These are phyloP conservation scores for Galeopsomyia nigrocyanea DNA, from an alignment of 2,888 invertebrate genomes.

Conservation along the genomic window DNA sequence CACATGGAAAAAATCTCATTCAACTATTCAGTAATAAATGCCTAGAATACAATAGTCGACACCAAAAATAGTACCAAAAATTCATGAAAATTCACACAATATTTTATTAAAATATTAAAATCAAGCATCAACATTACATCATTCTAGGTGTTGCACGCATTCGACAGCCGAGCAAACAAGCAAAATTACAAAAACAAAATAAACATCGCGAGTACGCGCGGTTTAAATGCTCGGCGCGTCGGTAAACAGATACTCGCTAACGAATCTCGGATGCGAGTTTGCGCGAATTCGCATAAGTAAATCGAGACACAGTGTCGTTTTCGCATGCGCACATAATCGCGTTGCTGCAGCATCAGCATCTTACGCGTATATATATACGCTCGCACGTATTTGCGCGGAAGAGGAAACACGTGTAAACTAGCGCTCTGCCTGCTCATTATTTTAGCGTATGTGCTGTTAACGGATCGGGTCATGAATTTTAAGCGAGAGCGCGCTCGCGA, in stretches of 20 bases:
- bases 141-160: too few species aligned
- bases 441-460: slow-evolving; percentile 7
- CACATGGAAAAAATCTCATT: too few species aligned
- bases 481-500: too few species aligned
- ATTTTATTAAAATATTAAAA: too few species aligned
- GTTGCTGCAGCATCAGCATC: background rate
- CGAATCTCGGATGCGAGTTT: slow-evolving; percentile 16
- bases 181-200: too few species aligned
- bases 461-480: background rate
- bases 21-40: too few species aligned
- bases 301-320: slow-evolving; percentile 28
- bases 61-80: too few species aligned
- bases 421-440: slow-evolving; percentile 10
- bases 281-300: slow-evolving; percentile 24
- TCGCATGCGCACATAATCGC: slow-evolving; percentile 28
- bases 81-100: too few species aligned
- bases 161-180: too few species aligned
- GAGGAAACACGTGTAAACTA: slow-evolving; percentile 12
- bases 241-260: slow-evolving; percentile 11
- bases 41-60: too few species aligned
- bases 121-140: too few species aligned
- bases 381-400: slow-evolving; percentile 7
- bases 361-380: background rate
- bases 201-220: too few species aligned
- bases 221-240: background rate